Conservation (phyloP, 1,140 invertebrate species). For the Frieseomelitta varia region DNA sequence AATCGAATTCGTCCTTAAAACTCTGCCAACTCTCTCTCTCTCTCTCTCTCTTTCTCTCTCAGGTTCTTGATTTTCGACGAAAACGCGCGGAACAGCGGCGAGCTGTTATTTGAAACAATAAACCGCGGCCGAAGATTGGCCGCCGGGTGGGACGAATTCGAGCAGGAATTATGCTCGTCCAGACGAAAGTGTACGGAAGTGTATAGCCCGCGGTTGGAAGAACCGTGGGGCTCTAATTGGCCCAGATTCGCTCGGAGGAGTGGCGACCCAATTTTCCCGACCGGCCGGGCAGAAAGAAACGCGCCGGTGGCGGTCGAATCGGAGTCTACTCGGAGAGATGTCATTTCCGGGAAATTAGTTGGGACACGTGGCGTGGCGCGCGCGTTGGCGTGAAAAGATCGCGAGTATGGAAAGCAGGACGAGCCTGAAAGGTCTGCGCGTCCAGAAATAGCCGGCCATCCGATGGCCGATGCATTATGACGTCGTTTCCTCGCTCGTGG, state of each 20-base stretch:
- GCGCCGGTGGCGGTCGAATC: not conserved
- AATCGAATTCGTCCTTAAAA: not conserved
- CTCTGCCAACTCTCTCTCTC: not conserved
- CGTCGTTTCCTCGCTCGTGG: slow-evolving; percentile 50
- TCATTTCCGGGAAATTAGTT: slow-evolving; percentile 11
- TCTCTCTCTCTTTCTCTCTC: not conserved
- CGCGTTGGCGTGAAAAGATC: not conserved
- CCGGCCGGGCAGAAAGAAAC: not conserved
- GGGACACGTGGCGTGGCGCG: not conserved
- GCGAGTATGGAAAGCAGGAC: not conserved
- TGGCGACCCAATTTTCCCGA: slow-evolving; percentile 4
- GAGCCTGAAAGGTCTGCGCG: not conserved
- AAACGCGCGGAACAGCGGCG: no score
- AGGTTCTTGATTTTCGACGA: not conserved
- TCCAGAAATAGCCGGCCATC: slow-evolving; percentile 40
- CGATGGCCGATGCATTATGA: slow-evolving; percentile 42
- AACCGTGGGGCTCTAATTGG: slow-evolving; percentile 18
- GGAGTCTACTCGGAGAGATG: not conserved
- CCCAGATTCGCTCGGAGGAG: not conserved
- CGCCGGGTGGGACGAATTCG: not conserved
- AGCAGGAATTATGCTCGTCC: slow-evolving; percentile 4
- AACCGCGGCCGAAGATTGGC: not conserved
- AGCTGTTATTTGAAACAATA: not conserved
- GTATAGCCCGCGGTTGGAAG: no score
- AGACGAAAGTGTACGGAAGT: no score